These are phyloP conservation scores for Germaria angustata DNA, from an alignment of 2,888 invertebrate genomes.

Conservation along the genomic window DNA sequence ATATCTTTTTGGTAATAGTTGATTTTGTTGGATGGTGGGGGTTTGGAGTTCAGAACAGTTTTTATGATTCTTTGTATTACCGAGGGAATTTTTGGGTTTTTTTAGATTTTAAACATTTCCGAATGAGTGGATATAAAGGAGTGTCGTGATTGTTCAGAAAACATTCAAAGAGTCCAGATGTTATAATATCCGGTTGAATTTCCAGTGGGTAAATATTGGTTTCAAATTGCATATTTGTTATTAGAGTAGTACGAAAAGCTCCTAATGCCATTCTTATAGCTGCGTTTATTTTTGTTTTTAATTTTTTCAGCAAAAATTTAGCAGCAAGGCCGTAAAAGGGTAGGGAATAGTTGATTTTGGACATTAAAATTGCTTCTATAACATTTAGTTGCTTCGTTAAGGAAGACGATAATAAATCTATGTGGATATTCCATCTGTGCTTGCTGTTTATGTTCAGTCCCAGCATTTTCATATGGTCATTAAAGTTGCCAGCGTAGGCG, in stretches of 20 bases:
- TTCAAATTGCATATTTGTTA: too few relatives aligned
- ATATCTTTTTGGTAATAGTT: too few relatives aligned
- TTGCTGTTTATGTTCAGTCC: constrained; percentile 7
- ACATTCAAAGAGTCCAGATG: not conserved
- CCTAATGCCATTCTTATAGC: not conserved
- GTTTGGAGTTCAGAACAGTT: not conserved
- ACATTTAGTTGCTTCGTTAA: constrained; percentile 13
- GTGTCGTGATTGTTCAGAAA: not conserved
- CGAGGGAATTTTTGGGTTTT: not conserved
- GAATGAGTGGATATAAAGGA: not conserved
- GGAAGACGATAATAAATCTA: not conserved
- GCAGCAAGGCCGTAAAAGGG: not conserved
- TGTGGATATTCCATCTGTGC: not conserved
- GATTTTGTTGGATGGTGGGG: not conserved
- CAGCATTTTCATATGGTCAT: constrained; percentile 15
- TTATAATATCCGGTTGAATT: not conserved
- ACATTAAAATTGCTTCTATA: not conserved
- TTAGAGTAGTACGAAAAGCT: not conserved
- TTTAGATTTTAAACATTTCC: constrained; percentile 8
- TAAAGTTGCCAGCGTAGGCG: constrained; percentile 32
- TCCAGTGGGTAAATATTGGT: not conserved
- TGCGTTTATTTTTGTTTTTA: not conserved
- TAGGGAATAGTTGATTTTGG: not conserved
- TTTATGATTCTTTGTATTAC: not conserved
- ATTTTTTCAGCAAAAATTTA: not conserved